phyloP scores from a whole-genome alignment of 1,140 invertebrate genomes.

The Leptopilina clavipes region DNA sequence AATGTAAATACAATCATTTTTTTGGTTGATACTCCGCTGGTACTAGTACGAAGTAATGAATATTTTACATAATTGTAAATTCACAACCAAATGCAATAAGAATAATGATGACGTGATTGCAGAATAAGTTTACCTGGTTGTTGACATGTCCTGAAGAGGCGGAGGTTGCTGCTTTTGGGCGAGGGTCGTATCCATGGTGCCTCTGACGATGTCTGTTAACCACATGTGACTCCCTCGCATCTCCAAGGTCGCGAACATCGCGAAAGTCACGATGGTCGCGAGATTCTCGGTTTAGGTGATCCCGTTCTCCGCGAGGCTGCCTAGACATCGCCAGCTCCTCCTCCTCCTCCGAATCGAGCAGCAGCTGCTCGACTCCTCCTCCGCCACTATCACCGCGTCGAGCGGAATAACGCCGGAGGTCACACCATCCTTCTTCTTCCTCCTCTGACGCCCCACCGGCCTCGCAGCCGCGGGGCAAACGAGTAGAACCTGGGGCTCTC shows the following conservation, averaged over 20 bases:
- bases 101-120: too few species aligned
- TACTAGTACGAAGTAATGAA: too few species aligned
- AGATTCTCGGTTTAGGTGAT: constrained; percentile 60
- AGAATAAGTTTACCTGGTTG: constrained; percentile 60
- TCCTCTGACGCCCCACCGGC: constrained; percentile 63
- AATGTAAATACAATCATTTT: too few species aligned
- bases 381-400: constrained; percentile 63
- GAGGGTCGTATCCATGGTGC: constrained; percentile 65
- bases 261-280: constrained; percentile 58
- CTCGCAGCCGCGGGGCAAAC: constrained; percentile 61
- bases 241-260: constrained; percentile 56
- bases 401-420: constrained; percentile 68
- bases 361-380: constrained; percentile 68
- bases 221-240: constrained; percentile 47
- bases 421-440: constrained; percentile 71
- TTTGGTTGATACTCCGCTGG: too few species aligned
- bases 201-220: constrained; percentile 50
- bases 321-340: constrained; percentile 69
- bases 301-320: constrained; percentile 63
- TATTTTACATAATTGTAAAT: too few species aligned
- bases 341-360: constrained; percentile 71
- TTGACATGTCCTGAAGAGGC: constrained; percentile 59
- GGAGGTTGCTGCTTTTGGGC: constrained; percentile 56
- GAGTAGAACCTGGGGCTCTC: constrained; percentile 65
- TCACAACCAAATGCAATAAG: too few species aligned